phyloP scores from a whole-genome alignment of 2,113 vertebrate species.

The Paedocypris sp. region DNA sequence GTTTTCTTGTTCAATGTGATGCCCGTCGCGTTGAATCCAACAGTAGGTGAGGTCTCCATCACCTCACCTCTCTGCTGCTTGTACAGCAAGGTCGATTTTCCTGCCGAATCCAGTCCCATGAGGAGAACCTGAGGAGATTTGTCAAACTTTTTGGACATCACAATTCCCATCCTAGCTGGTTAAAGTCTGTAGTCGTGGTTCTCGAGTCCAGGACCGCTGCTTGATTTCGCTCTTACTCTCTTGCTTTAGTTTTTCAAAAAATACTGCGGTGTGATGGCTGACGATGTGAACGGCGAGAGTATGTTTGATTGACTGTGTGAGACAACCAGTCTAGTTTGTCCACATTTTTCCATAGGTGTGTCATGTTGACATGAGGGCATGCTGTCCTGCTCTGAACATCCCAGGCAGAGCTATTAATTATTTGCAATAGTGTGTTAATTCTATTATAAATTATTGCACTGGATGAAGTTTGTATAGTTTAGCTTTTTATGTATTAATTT shows the following conservation, averaged over 20 bases:
- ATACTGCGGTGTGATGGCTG: neutral
- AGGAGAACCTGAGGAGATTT: conserved; percentile 44
- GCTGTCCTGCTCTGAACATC: neutral
- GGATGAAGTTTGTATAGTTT: too few species aligned
- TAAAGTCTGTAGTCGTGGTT: neutral
- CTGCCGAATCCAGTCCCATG: conserved; percentile 61
- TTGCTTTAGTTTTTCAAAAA: neutral
- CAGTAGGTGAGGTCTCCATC: conserved; percentile 70
- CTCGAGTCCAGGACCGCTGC: neutral
- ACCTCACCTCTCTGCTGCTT: conserved; percentile 55
- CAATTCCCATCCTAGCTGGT: conserved; percentile 13
- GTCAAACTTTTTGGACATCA: neutral
- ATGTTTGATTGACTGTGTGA: neutral
- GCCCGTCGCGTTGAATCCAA: conserved; percentile 79
- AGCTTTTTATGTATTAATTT: too few species aligned
- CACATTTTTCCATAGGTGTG: conserved; percentile 26
- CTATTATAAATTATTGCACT: too few species aligned
- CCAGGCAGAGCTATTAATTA: too few species aligned
- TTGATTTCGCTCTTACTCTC: neutral
- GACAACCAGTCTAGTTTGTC: conserved; percentile 15
- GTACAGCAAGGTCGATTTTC: conserved; percentile 68
- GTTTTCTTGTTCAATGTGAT: conserved; percentile 58
- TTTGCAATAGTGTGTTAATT: too few species aligned
- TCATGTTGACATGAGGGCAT: neutral
- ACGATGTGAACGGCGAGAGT: neutral